Evolutionary conservation across 2,113 vertebrate species (phyloP), one percentile per base, ranked within the genome.

Genomic region (Scopus umbretta): DNA sequence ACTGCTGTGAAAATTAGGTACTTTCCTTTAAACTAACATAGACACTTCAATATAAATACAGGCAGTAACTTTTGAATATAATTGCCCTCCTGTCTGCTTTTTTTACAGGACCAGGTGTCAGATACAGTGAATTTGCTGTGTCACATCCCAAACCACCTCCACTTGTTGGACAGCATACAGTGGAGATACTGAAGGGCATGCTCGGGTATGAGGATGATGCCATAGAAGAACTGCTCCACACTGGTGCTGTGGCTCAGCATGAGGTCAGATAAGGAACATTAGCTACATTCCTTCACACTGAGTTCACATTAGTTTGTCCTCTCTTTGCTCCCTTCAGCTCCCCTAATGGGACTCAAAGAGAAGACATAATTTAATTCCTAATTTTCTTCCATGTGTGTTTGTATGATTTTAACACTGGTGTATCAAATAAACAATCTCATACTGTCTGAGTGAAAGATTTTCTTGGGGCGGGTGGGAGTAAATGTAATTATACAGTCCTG

Each of bases 141-240:
- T 92, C 90, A 16, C 85, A 97, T 61, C 98, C 98, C 7, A 97
- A 83, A 32, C 98, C 99, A 4, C 99, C 99, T 75, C 99, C 99
- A 52, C 88, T 99, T 93, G 95, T 99, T 72, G 99, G 99, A 34
- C 99, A 99, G 92, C 99, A 99, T 74, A 99, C 99, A 0, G 96
- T 97, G 19, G 98, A 99, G 94, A 97, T 99, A 95, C 97, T 99
- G 96, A 98, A 98, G 86, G 97, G 96, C 66, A 71, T 94, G 32
- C 97, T 99, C 89, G 96, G 97, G 12, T 99, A 99, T 17, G 80
- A 98, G 6, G 98, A 99, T 59, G 97, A 97, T 17, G 50, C 97
- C 95, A 98, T 99, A 76, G 82, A 88, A 27, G 94, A 98, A 65
- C 97, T 99, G 88, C 98, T 99, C 76, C 45, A 75, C n/a, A 68